Evolutionary conservation across 2,797 vertebrate species (phyloP), one percentile per base, ranked within the genome.

Genomic region (Eutrigla gurnardus): DNA sequence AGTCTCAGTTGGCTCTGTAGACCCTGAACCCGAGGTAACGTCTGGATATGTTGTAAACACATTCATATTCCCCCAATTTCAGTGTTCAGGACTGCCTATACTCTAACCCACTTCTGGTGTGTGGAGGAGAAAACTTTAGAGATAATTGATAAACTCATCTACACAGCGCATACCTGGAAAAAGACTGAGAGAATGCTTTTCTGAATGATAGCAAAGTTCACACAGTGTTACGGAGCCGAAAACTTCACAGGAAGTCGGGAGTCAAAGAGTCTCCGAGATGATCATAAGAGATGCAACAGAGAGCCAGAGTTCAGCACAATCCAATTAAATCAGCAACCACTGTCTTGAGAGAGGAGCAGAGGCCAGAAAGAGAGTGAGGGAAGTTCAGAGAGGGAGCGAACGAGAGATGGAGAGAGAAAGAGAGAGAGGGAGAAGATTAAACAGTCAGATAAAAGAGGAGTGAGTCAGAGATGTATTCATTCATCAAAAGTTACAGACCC

Each of bases 401-500:
- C 33, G 75, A 85, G 80, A 82, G 73, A 82, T 60, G 52, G 86
- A 83, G 74, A 83, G 70, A 90, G 77, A 87, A 70, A 25, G 60
- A 77, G 32, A 68, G 58, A 82, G 72, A 80, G 65, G 86, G 80
- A 87, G 70, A 87, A 93, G 91, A 93, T 93, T 91, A 93, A 92
- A 92, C 80, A 91, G 90, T 81, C 81, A 92, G 92, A 94, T 93
- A 90, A 93, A 94, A 94, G 90, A 90, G 77, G 83, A 92, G 86
- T 83, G 86, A 93, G 88, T 88, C 93, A 91, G 91, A 93, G 90
- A 94, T 93, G 90, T 93, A 92, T 93, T 94, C 93, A 92, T 95
- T 94, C 93, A 95, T 95, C 94, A 95, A 94, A 95, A 94, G 94
- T 95, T 95, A 91, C 89, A 93, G 92, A 93, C 91, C 93, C 93